These are phyloP conservation scores for Eptatretus atami DNA, from an alignment of 2,797 vertebrate genomes.

Conservation along the genomic window DNA sequence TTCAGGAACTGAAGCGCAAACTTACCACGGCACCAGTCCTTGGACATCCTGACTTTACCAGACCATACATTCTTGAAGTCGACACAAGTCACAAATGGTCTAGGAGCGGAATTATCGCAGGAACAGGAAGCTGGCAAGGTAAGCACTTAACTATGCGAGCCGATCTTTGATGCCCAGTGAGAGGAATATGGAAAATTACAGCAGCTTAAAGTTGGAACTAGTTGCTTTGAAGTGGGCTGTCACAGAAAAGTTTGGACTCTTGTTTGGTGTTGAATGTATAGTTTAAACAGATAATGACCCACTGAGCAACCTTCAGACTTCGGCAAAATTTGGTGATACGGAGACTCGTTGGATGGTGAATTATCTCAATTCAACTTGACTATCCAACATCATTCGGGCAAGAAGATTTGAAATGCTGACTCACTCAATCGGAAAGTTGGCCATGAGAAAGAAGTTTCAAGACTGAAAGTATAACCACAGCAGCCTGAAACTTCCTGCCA, in stretches of 20 bases:
- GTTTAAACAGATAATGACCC: neutral
- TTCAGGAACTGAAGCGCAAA: slow-evolving; percentile 6
- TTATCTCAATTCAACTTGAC: neutral
- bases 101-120: slow-evolving; percentile 5
- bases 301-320: neutral
- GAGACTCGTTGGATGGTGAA: neutral
- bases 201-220: slow-evolving; percentile 5
- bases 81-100: slow-evolving; percentile 8
- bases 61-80: slow-evolving; percentile 7
- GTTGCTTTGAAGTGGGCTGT: slow-evolving; percentile 4
- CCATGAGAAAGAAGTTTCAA: no score
- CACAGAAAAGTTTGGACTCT: neutral
- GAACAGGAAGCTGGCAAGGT: neutral
- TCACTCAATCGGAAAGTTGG: neutral
- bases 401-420: neutral
- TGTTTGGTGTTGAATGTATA: neutral
- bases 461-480: no score
- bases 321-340: neutral
- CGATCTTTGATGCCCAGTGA: slow-evolving; percentile 6
- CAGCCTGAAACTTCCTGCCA: no score
- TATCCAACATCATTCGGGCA: neutral
- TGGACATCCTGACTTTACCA: slow-evolving; percentile 8
- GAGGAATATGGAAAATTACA: slow-evolving; percentile 7
- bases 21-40: neutral
- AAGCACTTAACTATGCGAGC: slow-evolving; percentile 6